Evolutionary conservation across 1,140 invertebrate genomes (phyloP), one percentile per base, ranked within the genome.

Genomic region (Leptopilina clavipes): DNA sequence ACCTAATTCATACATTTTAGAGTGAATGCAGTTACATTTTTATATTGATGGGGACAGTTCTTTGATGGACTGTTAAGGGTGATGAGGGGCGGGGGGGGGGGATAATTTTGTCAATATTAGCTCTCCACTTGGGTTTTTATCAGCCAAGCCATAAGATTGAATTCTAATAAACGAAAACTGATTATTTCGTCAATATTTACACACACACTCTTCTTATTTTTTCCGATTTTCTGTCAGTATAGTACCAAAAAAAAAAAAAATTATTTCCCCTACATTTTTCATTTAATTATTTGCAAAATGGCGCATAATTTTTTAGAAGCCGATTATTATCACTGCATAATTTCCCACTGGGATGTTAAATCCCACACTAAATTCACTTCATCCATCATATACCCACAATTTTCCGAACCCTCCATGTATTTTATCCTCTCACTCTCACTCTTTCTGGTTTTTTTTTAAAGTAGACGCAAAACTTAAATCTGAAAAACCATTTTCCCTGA

Each of bases 291-390:
- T 40, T 40, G 37, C 37, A 6, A 40, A 9, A 2, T 40, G 0
- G 3, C 37, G 25, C 25, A 31, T 40, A 40, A 40, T 6, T 40
- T 31, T 40, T 40, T 40, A n/a, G 37, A 40, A 52, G 48, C 48
- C 48, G 48, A 52, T 52, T 52, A 52, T 52, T 52, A 52, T 52
- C 48, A 52, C 14, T 52, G 48, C 37, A 52, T n/a, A 52, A 52
- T 52, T 52, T 52, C 48, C 48, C 48, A 52, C 48, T 52, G 48
- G 48, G 48, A 52, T 52, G 48, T 52, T 52, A 52, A 52, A 52
- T 52, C 48, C 48, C 48, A 52, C 48, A 52, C 48, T 52, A 52
- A 52, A 52, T 52, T 52, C 48, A 52, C 48, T 52, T 52, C 48
- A 52, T 52, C 48, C 48, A 52, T 52, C 48, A 52, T 52, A 40